Conservation (phyloP, 2,113 vertebrate genomes). For the Paratilapia polleni region DNA sequence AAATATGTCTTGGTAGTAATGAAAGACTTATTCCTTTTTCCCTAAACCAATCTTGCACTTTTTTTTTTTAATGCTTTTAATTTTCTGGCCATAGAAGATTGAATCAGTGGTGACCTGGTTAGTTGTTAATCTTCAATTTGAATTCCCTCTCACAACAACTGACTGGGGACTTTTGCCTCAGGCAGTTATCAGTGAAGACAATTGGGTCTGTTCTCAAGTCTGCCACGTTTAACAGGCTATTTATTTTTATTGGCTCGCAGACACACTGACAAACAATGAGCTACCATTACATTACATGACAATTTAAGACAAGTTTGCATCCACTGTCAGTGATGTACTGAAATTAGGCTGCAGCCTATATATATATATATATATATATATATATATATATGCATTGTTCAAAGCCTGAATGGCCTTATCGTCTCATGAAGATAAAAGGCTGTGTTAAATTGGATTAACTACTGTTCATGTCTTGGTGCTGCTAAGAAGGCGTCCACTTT, state of each 20-base stretch:
- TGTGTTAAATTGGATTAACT: conserved; percentile 67
- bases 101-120: conserved; percentile 73
- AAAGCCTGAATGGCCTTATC: conserved; percentile 56
- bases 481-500: conserved; percentile 33
- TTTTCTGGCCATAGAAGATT: conserved; percentile 9
- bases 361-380: neutral
- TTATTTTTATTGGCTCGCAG: conserved; percentile 39
- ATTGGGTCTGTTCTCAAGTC: conserved; percentile 80
- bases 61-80: conserved; percentile 43
- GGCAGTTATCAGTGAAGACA: conserved; percentile 81
- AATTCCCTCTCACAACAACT: conserved; percentile 81
- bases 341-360: conserved; percentile 24
- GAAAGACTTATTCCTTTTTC: neutral
- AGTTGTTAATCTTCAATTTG: conserved; percentile 82
- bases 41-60: conserved; percentile 11
- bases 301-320: conserved; percentile 29
- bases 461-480: conserved; percentile 36
- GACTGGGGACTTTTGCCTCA: conserved; percentile 82
- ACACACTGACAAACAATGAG: conserved; percentile 34
- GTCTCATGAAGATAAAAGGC: conserved; percentile 48
- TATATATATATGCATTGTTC: conserved; percentile 1
- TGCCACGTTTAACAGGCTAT: conserved; percentile 58
- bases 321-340: neutral
- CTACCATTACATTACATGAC: conserved; percentile 7
- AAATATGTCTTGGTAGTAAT: conserved; percentile 7